These are phyloP conservation scores for Drosophila percnosoma DNA, from an alignment of 2,888 invertebrate genomes.

Conservation along the genomic window DNA sequence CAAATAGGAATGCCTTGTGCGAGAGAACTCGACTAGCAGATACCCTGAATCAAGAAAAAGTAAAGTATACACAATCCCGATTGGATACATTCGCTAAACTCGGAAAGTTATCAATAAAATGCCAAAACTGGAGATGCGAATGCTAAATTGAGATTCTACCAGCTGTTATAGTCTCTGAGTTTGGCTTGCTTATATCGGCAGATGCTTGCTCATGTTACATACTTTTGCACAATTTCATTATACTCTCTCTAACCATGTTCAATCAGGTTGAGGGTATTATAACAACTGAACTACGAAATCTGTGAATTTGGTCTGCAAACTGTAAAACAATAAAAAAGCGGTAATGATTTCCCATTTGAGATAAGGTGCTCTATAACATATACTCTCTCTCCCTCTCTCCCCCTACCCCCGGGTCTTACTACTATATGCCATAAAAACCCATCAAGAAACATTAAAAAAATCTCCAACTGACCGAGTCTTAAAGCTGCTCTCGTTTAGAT, in stretches of 20 bases:
- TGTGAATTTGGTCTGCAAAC: constrained; percentile 64
- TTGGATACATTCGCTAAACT: neutral
- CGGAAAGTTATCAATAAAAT: neutral
- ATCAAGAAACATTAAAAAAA: constrained; percentile 23
- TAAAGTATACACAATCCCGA: neutral
- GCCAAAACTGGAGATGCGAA: neutral
- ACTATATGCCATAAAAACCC: constrained; percentile 55
- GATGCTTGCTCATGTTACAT: neutral
- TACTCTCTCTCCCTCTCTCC: neutral
- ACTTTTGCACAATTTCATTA: neutral
- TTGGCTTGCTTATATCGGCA: neutral
- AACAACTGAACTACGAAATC: constrained; percentile 36
- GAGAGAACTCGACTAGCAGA: neutral
- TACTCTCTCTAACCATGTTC: neutral
- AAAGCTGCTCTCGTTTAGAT: constrained; percentile 70
- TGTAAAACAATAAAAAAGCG: constrained; percentile 72
- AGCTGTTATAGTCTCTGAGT: neutral
- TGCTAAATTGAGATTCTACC: neutral
- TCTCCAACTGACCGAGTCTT: constrained; percentile 36
- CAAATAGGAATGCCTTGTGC: neutral
- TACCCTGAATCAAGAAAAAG: neutral
- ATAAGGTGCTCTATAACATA: constrained; percentile 68
- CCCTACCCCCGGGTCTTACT: constrained; percentile 17
- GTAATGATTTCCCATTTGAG: constrained; percentile 79
- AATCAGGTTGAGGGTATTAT: neutral